These are phyloP conservation scores for Ganaspis sp. DNA, from an alignment of 1,140 invertebrate species.

Conservation along the genomic window DNA sequence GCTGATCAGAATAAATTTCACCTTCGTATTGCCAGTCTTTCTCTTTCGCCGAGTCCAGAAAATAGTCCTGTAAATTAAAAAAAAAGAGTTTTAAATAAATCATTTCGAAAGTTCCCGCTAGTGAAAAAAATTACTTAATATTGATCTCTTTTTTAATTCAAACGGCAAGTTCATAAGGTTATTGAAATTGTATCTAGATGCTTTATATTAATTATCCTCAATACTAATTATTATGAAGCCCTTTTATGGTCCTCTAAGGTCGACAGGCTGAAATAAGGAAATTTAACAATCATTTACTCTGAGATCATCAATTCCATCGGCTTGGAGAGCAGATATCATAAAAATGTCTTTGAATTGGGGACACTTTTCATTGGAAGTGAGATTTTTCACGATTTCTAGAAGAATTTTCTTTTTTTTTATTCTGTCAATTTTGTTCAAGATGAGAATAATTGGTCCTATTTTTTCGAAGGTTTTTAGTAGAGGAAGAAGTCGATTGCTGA, in stretches of 20 bases:
- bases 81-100: not conserved
- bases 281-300: slow-evolving; percentile 76
- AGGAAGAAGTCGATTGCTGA: slow-evolving; percentile 84
- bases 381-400: slow-evolving; percentile 81
- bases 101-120: too few species aligned
- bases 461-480: slow-evolving; percentile 80
- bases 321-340: slow-evolving; percentile 89
- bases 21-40: slow-evolving; percentile 82
- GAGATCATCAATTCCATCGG: slow-evolving; percentile 86
- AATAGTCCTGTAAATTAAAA: slow-evolving; percentile 80
- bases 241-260: too few species aligned
- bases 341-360: slow-evolving; percentile 90
- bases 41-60: slow-evolving; percentile 81
- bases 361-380: slow-evolving; percentile 85
- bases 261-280: too few species aligned
- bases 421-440: slow-evolving; percentile 93
- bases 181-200: too few species aligned
- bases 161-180: too few species aligned
- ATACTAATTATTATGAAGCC: too few species aligned
- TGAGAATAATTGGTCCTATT: slow-evolving; percentile 83
- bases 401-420: slow-evolving; percentile 86
- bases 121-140: too few species aligned
- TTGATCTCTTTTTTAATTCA: too few species aligned
- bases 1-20: slow-evolving; percentile 83
- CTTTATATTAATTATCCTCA: too few species aligned